phyloP scores from a whole-genome alignment of 2,797 vertebrate species.

The Oreochromis grahami region DNA sequence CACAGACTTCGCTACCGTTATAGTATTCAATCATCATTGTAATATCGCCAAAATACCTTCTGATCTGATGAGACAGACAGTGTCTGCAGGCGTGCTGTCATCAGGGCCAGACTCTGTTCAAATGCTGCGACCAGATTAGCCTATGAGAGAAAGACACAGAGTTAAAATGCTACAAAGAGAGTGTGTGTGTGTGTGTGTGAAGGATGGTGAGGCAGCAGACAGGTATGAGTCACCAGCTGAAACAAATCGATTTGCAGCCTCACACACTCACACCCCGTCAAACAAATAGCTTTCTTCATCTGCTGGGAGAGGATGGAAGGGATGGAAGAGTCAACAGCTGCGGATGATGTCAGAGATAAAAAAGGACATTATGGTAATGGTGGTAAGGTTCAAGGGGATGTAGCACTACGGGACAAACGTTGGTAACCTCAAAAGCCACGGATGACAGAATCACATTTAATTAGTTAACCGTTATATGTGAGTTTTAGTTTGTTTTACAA shows the following conservation, averaged over 20 bases:
- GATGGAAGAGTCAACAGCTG: constrained; percentile 23
- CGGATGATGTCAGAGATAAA: constrained; percentile 46
- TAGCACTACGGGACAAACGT: neutral
- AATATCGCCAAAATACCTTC: constrained; percentile 78
- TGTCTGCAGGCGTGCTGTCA: constrained; percentile 93
- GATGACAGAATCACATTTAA: neutral
- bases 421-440: neutral
- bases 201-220: neutral
- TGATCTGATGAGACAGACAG: constrained; percentile 91
- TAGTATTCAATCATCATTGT: neutral
- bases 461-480: neutral
- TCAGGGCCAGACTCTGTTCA: constrained; percentile 95
- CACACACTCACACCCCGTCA: constrained; percentile 27
- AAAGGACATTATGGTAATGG: constrained; percentile 7
- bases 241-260: constrained; percentile 8
- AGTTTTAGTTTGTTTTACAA: neutral
- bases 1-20: neutral
- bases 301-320: constrained; percentile 8
- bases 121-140: constrained; percentile 97
- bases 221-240: constrained; percentile 43
- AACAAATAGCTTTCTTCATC: constrained; percentile 37
- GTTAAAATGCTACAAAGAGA: constrained; percentile 1
- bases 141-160: constrained; percentile 48
- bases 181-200: neutral
- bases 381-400: neutral